Percentiles rank a stretch among this genome's conserved stretches.
Evolutionary conservation across 2,797 vertebrate species (phyloP).

Genomic region (Cebuella pygmaea): DNA sequence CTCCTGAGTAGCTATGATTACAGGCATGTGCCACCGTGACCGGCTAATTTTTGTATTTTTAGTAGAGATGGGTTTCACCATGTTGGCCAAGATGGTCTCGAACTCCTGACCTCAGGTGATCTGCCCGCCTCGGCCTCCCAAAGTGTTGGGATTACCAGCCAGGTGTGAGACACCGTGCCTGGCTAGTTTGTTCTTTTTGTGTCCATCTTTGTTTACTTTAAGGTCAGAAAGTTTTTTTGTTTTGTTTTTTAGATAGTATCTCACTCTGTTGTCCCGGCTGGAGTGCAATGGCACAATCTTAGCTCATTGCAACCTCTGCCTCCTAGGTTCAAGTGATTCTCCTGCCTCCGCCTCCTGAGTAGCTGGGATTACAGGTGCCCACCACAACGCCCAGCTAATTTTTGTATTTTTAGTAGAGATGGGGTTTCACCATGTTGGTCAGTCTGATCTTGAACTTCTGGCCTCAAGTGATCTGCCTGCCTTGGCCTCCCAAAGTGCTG

Average conservation of each 20-base stretch:
- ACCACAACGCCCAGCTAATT: background rate
- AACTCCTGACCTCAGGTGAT: background rate
- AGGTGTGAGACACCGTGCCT: accelerated
- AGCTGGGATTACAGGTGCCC: background rate
- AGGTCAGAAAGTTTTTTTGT: no score
- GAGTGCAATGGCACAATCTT: background rate
- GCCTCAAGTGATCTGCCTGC: background rate
- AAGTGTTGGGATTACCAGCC: background rate
- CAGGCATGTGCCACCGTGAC: background rate
- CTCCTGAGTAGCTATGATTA: background rate
- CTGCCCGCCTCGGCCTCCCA: background rate
- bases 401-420: background rate
- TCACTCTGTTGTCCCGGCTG: background rate
- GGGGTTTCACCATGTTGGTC: background rate
- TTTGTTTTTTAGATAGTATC: background rate
- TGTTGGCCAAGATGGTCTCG: background rate
- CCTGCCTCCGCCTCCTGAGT: background rate
- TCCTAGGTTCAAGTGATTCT: background rate
- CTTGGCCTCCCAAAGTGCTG: background rate
- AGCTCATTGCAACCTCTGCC: background rate
- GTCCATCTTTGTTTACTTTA: no score
- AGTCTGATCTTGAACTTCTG: background rate
- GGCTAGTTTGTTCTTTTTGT: no score
- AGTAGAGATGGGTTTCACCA: background rate
- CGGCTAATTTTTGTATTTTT: background rate